Percentiles rank a stretch among this genome's conserved stretches.
Evolutionary conservation across 2,797 vertebrate species (phyloP).

Genomic region (Holocentrus rufus): DNA sequence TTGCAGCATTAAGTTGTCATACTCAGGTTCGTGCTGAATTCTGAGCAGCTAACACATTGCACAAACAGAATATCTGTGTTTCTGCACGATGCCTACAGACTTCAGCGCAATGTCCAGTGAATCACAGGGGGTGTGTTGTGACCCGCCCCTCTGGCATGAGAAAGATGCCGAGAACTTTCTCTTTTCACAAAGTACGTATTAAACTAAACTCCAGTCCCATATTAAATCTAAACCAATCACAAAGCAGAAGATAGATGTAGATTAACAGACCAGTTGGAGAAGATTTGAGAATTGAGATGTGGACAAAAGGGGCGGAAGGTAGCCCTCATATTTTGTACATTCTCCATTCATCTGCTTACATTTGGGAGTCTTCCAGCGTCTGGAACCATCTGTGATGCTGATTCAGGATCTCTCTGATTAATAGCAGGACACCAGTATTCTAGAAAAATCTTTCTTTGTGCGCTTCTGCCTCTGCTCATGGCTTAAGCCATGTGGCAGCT

Average conservation of each 20-base stretch:
- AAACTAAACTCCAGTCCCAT: too few species aligned
- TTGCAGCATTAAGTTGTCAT: not conserved
- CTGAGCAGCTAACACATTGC: too few species aligned
- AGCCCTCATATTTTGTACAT: too few species aligned
- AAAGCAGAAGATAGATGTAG: too few species aligned
- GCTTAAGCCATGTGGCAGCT: conserved; percentile 16
- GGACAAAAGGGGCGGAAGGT: not conserved
- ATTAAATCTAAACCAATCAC: too few species aligned
- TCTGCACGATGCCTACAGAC: too few species aligned
- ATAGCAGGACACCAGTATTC: conserved; percentile 14
- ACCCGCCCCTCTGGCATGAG: not conserved
- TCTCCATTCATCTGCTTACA: not conserved
- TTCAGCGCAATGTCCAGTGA: not conserved
- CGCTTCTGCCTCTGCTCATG: conserved; percentile 37
- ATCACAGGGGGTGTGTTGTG: not conserved
- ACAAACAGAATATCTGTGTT: too few species aligned
- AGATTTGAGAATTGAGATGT: too few species aligned
- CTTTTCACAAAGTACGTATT: too few species aligned
- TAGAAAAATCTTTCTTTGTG: not conserved
- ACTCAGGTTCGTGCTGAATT: not conserved
- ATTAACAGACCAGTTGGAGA: too few species aligned
- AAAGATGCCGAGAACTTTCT: too few species aligned
- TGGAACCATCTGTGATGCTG: conserved; percentile 2
- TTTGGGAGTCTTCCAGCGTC: conserved; percentile 2
- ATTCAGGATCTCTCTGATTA: conserved; percentile 13